Base-by-base conservation (phyloP, 2,113 vertebrate species). In the Carlito syrichta region DNA sequence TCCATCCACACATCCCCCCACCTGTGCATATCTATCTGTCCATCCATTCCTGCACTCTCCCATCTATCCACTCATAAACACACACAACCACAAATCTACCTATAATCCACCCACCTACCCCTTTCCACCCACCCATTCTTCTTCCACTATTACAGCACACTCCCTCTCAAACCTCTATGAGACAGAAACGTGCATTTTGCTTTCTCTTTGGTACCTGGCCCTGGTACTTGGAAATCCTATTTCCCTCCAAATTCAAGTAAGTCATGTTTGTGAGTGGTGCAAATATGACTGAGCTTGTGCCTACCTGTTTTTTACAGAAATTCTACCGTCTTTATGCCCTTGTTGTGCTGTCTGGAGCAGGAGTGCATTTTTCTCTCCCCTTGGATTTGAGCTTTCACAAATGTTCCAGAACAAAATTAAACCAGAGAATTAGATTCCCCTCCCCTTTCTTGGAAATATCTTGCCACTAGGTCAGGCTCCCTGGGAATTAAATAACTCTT, bases 401-500 rank as follows among this genome's bases (percentile, higher is more conserved):
- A 78, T 84, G 76, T 93, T 96, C 94, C 86, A 92, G 82, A 94
- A 96, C 87, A 96, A 97, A 54, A 16, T 96, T 97, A 97, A 97
- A 86, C 93, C 89, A 96, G 95, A 96, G 95, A 95, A 96, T 97
- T 96, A 97, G 63, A 88, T 92, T 96, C 94, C 62, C 79, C 89
- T 95, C 86, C 95, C 76, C 86, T 91, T 96, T 94, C 93, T 95
- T 96, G 94, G 95, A 96, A 97, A 91, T 96, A 92, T 94, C 90
- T 96, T 94, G 96, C 89, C 96, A 97, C 91, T 95, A 95, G 96
- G 93, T 83, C 89, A 93, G 9, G 96, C 78, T 96, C 95, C 78
- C 60, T 95, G 96, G 95, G 97, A 97, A 97, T 97, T 91, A 97
- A 95, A 86, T 95, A 96, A 95, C 76, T 94, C 86, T 97, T 97